A percentile compares a stretch with the other conserved stretches of the same genome.
phyloP scores from a whole-genome alignment of 1,140 invertebrate species.

The Caerostris darwini region DNA sequence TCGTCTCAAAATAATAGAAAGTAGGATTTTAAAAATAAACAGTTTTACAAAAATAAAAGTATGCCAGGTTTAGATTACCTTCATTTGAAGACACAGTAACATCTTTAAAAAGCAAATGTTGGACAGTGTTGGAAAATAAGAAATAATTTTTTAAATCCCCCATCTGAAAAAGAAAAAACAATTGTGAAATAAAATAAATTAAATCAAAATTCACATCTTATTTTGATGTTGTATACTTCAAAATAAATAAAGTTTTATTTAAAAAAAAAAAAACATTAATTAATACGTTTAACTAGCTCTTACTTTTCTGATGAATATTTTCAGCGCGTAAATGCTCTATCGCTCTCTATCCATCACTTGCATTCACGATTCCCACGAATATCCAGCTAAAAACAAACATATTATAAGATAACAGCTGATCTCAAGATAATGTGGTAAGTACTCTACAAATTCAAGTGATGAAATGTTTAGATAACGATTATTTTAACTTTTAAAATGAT shows the following conservation, averaged over 20 bases:
- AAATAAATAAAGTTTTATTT: no score
- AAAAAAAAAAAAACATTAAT: no score
- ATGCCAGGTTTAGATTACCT: not conserved
- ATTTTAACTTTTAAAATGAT: not conserved
- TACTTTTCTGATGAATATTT: not conserved
- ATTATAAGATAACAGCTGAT: not conserved
- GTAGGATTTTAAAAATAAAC: not conserved
- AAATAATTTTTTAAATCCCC: slow-evolving; percentile 43
- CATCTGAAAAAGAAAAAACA: slow-evolving; percentile 51
- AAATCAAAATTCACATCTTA: no score
- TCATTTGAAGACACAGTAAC: slow-evolving; percentile 43
- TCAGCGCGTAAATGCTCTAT: not conserved
- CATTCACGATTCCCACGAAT: not conserved
- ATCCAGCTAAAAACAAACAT: not conserved
- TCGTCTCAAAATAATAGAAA: not conserved
- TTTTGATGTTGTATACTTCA: no score
- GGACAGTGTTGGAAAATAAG: slow-evolving; percentile 28
- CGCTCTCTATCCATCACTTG: not conserved
- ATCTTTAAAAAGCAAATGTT: slow-evolving; percentile 60
- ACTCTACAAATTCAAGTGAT: not conserved
- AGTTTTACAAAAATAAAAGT: not conserved
- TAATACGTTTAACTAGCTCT: no score
- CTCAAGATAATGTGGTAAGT: not conserved
- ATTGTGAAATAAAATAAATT: not conserved
- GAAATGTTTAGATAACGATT: not conserved